Conservation (phyloP, 2,113 vertebrate genomes). For the Zosterops pallidus region DNA sequence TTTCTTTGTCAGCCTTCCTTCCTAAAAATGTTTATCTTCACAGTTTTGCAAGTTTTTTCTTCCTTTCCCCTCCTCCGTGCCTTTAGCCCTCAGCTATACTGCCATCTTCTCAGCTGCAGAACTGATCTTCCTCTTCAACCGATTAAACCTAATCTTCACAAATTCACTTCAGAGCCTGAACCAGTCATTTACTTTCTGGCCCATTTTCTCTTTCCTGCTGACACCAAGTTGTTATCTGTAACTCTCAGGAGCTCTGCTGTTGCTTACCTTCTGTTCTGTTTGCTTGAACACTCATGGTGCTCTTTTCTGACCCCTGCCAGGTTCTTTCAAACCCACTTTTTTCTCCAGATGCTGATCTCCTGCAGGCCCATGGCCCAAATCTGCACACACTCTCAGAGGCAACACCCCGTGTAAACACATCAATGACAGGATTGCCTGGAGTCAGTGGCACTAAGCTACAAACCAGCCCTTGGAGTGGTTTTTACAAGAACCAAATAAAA, state of each 20-base stretch:
- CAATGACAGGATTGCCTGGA: background rate
- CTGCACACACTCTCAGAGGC: background rate
- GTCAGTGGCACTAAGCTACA: background rate
- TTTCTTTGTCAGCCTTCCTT: background rate
- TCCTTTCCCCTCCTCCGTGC: background rate
- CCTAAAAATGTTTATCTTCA: background rate
- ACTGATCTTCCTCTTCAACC: background rate
- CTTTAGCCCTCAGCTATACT: background rate
- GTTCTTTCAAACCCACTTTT: background rate
- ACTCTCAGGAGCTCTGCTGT: background rate
- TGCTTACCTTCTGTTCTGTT: background rate
- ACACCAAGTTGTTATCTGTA: background rate
- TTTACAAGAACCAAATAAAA: background rate
- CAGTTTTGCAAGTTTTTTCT: background rate
- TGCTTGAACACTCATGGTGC: background rate
- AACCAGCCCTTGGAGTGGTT: background rate
- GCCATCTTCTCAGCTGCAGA: background rate
- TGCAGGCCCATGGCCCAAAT: background rate
- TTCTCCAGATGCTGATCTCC: background rate
- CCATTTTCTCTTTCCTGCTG: background rate
- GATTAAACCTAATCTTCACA: background rate
- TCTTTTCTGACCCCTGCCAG: background rate
- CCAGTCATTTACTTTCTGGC: background rate
- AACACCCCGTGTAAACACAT: background rate
- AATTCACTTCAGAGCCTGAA: background rate